phyloP scores from a whole-genome alignment of 2,888 invertebrate species.

The Andrena fulva region DNA sequence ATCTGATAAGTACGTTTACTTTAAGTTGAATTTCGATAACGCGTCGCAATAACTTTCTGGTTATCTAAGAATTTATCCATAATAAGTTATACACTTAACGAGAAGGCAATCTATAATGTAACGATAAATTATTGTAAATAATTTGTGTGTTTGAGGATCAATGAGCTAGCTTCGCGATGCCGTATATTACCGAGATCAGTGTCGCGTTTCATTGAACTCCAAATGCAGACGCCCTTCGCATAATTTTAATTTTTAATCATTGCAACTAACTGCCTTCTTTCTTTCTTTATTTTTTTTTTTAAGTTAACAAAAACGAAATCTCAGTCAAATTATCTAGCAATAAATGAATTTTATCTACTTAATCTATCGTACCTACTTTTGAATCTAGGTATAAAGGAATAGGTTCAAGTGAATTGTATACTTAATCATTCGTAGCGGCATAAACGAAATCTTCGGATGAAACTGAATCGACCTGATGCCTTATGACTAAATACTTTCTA shows the following conservation, averaged over 20 bases:
- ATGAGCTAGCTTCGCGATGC: constrained; percentile 61
- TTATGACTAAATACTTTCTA: constrained; percentile 71
- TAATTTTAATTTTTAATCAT: constrained; percentile 56
- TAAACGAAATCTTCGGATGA: constrained; percentile 50
- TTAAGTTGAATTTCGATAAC: constrained; percentile 25
- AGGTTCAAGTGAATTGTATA: constrained; percentile 67
- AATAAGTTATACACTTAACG: constrained; percentile 60
- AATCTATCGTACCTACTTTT: constrained; percentile 72
- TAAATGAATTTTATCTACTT: constrained; percentile 75
- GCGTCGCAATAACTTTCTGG: constrained; percentile 61
- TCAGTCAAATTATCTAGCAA: constrained; percentile 81
- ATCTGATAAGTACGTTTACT: constrained; percentile 14
- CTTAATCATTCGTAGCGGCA: constrained; percentile 60
- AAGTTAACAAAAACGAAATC: constrained; percentile 66
- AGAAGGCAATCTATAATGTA: constrained; percentile 54
- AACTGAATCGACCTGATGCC: constrained; percentile 67
- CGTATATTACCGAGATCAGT: constrained; percentile 61
- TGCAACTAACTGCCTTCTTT: constrained; percentile 15
- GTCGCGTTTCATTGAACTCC: constrained; percentile 39
- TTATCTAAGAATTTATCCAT: constrained; percentile 57
- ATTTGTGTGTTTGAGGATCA: constrained; percentile 53
- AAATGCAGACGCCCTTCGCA: constrained; percentile 38
- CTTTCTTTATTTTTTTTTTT: constrained; percentile 10
- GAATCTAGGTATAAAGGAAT: constrained; percentile 68
- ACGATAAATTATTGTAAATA: constrained; percentile 75